phyloP scores from a whole-genome alignment of 2,113 vertebrate species.

The Reinhardtius hippoglossoides region DNA sequence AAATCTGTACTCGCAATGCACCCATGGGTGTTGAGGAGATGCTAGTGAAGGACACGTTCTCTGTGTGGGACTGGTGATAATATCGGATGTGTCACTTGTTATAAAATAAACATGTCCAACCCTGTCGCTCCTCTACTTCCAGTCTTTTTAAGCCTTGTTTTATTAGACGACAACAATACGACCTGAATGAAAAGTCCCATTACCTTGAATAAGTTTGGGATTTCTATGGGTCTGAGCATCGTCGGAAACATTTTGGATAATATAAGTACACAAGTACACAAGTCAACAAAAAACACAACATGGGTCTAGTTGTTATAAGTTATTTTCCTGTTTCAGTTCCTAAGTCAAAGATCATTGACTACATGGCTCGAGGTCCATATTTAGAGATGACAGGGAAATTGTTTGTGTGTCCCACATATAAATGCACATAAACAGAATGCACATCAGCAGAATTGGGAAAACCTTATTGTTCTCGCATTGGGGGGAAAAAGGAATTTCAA shows the following conservation, averaged over 20 bases:
- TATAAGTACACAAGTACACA: background rate
- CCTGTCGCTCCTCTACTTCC: too few relatives aligned
- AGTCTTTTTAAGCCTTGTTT: background rate
- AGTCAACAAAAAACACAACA: background rate
- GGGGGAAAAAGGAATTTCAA: conserved; percentile 57
- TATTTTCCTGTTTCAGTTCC: background rate
- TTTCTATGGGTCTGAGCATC: too few relatives aligned
- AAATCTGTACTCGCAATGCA: conserved; percentile 60
- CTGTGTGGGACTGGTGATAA: background rate
- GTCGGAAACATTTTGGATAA: too few relatives aligned
- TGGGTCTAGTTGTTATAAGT: background rate
- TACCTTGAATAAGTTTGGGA: too few relatives aligned
- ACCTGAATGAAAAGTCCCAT: too few relatives aligned
- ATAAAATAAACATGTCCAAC: background rate
- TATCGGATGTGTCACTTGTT: background rate
- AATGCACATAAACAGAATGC: conserved; percentile 59
- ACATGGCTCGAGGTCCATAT: background rate
- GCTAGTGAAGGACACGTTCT: conserved; percentile 22
- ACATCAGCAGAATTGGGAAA: conserved; percentile 43
- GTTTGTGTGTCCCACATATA: conserved; percentile 39
- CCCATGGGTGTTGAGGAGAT: conserved; percentile 11
- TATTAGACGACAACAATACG: background rate
- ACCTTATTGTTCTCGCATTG: conserved; percentile 58
- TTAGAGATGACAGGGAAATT: background rate
- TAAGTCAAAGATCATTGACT: background rate